phyloP scores from a whole-genome alignment of 2,888 invertebrate species.

The Stegophylla sp. region DNA sequence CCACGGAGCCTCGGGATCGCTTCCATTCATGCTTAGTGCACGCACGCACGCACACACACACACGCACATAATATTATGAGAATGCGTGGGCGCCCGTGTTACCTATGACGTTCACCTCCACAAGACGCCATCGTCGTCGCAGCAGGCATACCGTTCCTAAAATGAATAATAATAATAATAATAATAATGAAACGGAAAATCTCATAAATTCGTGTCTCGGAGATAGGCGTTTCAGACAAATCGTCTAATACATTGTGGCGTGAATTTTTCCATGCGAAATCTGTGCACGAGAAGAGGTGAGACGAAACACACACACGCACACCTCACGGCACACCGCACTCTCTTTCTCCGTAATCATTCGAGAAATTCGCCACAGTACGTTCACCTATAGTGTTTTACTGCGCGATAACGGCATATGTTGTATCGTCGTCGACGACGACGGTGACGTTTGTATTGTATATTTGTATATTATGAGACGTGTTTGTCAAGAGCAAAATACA shows the following conservation, averaged over 20 bases:
- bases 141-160: constrained; percentile 38
- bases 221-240: constrained; percentile 30
- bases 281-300: not conserved
- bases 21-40: constrained; percentile 49
- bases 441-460: constrained; percentile 12
- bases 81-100: constrained; percentile 46
- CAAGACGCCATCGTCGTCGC: not conserved
- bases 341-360: constrained; percentile 15
- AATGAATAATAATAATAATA: constrained; percentile 26
- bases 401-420: constrained; percentile 40
- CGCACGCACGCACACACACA: constrained; percentile 10
- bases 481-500: not conserved
- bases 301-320: not conserved
- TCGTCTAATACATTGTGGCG: constrained; percentile 2
- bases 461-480: not conserved
- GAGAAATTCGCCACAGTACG: constrained; percentile 39
- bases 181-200: constrained; percentile 26
- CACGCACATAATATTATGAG: constrained; percentile 21
- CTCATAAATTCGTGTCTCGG: constrained; percentile 42
- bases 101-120: constrained; percentile 33
- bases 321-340: not conserved
- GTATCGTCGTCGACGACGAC: not conserved
- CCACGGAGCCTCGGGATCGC: constrained; percentile 57
- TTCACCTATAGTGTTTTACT: not conserved
- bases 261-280: not conserved